Evolutionary conservation across 1,140 invertebrate species (phyloP), one percentile per base, ranked within the genome.

Genomic region (Danaus plexippus): DNA sequence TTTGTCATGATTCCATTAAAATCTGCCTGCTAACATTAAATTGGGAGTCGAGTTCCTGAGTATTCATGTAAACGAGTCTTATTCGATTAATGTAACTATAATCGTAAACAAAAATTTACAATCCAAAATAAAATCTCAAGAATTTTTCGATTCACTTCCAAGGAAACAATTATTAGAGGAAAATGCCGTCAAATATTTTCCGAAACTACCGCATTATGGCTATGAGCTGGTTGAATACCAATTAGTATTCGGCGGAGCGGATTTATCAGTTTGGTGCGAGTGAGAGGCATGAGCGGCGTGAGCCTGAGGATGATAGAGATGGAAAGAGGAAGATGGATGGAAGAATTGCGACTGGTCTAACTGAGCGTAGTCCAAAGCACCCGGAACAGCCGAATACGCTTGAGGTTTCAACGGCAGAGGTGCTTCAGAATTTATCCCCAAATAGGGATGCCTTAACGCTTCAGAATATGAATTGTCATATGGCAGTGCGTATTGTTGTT

Each of bases 371-470:
- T 87, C 82, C 54, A 88, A 67, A 52, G 91, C 91, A 11, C 84
- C 77, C 11, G 84, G 84, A 7, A 87, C 84, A 1, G 84, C 84
- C 10, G 93, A 93, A 76, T 96, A 96, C 13, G 95, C 93, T 73
- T 97, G 95, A n/a, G 95, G 95, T 80, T 97, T 97, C 11, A 97
- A 85, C 1, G 96, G 95, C 63, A 97, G 81, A 1, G 94, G 92
- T 65, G 95, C 89, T 61, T 85, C 88, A 8, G 22, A 32, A 32
- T 32, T 32, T 32, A 32, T 32, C 60, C 76, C 87, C 90, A 88
- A 67, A 91, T 91, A 73, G 61, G 89, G 82, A 76, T 89, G 83
- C 79, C 89, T 66, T 80, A 88, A 69, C 56, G 85, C 75, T 66
- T 89, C 80, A 11, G 80, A 84, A 75, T 85, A 80, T 64, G 83